Evolutionary conservation across 2,797 vertebrate species (phyloP).

Genomic region (Psittacula derbiana): DNA sequence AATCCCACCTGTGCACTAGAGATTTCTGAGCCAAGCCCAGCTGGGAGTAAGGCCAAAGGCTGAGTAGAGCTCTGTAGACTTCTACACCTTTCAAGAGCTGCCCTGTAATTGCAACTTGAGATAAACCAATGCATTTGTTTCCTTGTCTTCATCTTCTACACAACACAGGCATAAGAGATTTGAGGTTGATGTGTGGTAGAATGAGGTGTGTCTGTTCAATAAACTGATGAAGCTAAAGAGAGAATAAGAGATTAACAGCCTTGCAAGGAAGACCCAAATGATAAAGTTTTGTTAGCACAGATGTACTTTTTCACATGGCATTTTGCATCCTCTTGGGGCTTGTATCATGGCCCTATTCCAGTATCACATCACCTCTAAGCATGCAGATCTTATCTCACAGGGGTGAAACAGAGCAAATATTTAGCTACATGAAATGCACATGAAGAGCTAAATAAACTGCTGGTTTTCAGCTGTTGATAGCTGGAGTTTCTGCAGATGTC

Average conservation of each 20-base stretch:
- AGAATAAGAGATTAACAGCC: neutral
- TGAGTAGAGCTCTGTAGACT: neutral
- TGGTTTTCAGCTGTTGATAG: neutral
- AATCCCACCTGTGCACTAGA: slow-evolving; percentile 23
- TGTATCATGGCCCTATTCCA: neutral
- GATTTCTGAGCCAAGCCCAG: slow-evolving; percentile 9
- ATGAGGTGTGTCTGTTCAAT: neutral
- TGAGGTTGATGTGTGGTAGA: neutral
- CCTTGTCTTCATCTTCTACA: neutral
- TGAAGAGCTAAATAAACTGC: neutral
- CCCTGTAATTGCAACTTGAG: neutral
- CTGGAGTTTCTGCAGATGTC: neutral
- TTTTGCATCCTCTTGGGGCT: neutral
- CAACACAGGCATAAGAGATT: neutral
- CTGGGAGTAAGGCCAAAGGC: neutral
- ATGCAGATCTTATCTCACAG: neutral
- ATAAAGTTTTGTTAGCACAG: neutral
- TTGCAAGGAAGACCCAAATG: neutral
- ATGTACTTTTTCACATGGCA: neutral
- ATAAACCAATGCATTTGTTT: neutral
- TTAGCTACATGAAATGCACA: neutral
- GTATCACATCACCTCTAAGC: neutral
- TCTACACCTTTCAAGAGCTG: neutral
- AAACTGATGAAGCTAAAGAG: neutral
- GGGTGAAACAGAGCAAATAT: neutral